A percentile compares a stretch with the other conserved stretches of the same genome.
Evolutionary conservation across 2,888 invertebrate genomes (phyloP).

Genomic region (Perithous albicinctus): DNA sequence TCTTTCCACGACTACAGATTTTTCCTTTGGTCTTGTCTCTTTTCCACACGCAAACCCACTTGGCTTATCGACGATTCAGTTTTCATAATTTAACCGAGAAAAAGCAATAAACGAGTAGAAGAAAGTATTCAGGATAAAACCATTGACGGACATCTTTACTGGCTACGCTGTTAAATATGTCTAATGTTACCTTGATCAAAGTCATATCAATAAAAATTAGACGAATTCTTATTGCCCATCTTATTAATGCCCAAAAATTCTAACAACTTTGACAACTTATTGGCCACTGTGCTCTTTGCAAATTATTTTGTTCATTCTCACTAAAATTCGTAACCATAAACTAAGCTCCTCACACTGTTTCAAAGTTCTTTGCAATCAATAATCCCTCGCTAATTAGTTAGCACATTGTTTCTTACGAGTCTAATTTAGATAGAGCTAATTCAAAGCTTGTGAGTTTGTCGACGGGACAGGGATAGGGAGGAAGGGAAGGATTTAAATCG

Average conservation of each 20-base stretch:
- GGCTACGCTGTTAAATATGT: background rate
- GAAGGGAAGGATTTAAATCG: constrained; percentile 38
- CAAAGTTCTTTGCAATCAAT: too few species aligned
- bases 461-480: background rate
- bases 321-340: too few species aligned
- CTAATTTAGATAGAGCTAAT: background rate
- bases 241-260: too few species aligned
- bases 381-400: too few species aligned
- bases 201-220: background rate
- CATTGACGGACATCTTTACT: constrained; percentile 11
- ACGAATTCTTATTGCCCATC: too few species aligned
- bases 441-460: background rate
- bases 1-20: constrained; percentile 33
- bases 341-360: too few species aligned
- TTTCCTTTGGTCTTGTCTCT: constrained; percentile 48
- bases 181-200: background rate
- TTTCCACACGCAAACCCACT: constrained; percentile 11
- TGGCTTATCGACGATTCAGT: constrained; percentile 57
- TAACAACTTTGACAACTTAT: too few species aligned
- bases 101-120: constrained; percentile 35
- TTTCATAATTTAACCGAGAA: constrained; percentile 65
- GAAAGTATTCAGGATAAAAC: background rate
- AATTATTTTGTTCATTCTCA: too few species aligned
- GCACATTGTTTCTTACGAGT: background rate
- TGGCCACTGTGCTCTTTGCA: too few species aligned